Evolutionary conservation across 2,113 vertebrate genomes (phyloP).

Genomic region (Phaethon lepturus): DNA sequence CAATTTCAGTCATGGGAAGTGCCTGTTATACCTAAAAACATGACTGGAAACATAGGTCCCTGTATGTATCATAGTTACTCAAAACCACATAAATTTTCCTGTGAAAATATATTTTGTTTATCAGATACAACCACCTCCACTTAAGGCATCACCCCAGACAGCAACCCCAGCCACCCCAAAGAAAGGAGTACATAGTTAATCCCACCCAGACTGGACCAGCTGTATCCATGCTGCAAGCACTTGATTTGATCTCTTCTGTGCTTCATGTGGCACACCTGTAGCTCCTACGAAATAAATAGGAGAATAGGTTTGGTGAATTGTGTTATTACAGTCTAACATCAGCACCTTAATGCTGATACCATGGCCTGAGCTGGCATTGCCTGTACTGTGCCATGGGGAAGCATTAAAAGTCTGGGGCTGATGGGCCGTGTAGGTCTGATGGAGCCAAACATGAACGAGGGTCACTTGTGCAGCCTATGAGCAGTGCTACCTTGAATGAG

Average conservation of each 20-base stretch:
- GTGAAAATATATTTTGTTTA: background rate
- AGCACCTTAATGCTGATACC: background rate
- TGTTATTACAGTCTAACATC: background rate
- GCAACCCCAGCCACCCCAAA: background rate
- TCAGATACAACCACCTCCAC: background rate
- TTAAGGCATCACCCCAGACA: background rate
- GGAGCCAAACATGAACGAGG: background rate
- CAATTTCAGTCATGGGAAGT: background rate
- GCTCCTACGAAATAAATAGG: background rate
- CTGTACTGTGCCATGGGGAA: background rate
- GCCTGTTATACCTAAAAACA: background rate
- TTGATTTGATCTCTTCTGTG: background rate
- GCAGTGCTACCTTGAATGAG: background rate
- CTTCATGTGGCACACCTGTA: background rate
- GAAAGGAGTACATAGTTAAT: background rate
- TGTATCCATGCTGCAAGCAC: background rate
- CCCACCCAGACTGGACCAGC: background rate
- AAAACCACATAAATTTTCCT: background rate
- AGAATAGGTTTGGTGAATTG: background rate
- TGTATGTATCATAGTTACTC: background rate
- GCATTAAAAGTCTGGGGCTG: background rate
- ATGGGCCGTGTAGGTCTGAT: background rate
- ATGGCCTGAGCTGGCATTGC: background rate
- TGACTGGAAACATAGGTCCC: background rate
- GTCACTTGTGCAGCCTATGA: background rate